These are phyloP conservation scores for Leptoclinus maculatus DNA, from an alignment of 2,797 vertebrate species.

Conservation along the genomic window DNA sequence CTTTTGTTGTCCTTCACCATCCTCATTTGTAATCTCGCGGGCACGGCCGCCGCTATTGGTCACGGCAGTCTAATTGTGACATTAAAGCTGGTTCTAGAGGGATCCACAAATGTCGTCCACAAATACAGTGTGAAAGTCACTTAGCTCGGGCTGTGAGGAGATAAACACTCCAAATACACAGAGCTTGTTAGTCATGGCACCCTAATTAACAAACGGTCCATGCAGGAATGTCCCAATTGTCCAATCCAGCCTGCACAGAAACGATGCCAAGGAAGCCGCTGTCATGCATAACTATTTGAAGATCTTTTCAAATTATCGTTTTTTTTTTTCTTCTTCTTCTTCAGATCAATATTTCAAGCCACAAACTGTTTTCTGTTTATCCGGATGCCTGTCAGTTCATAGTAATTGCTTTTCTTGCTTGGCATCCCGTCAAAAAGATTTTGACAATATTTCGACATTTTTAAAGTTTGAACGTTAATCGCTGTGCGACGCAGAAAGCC, in stretches of 20 bases:
- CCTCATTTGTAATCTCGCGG: constrained; percentile 74
- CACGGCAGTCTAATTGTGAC: constrained; percentile 71
- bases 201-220: constrained; percentile 68
- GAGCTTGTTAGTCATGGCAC: constrained; percentile 75
- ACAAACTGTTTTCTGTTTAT: constrained; percentile 25
- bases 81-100: constrained; percentile 71
- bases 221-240: constrained; percentile 59
- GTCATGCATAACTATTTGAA: constrained; percentile 30
- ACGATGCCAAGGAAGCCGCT: constrained; percentile 40
- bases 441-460: constrained; percentile 32
- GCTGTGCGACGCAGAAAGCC: constrained; percentile 21
- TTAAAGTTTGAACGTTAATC: constrained; percentile 31
- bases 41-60: constrained; percentile 64
- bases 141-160: constrained; percentile 48
- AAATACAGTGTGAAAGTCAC: constrained; percentile 81
- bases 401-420: constrained; percentile 27
- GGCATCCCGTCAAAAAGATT: neutral
- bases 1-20: constrained; percentile 70
- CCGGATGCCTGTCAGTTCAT: constrained; percentile 11
- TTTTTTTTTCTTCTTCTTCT: neutral
- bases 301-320: constrained; percentile 13
- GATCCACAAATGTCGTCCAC: constrained; percentile 65
- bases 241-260: constrained; percentile 56
- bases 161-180: constrained; percentile 68
- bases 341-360: constrained; percentile 20